A percentile compares a stretch with the other conserved stretches of the same genome.
Conservation (phyloP, 2,888 invertebrate genomes). For the Eupithecia subumbrata region DNA sequence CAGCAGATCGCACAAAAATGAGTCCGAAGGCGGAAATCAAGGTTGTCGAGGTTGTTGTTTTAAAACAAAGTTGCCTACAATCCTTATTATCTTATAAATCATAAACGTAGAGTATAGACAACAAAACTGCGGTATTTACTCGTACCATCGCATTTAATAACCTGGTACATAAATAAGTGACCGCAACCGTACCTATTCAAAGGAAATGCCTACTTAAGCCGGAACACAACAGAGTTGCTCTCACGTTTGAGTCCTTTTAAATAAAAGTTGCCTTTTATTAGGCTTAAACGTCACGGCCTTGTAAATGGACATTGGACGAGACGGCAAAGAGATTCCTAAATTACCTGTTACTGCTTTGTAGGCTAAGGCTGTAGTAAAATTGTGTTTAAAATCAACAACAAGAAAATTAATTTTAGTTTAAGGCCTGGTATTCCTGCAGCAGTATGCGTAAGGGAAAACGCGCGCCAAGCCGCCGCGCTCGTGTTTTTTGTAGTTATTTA, state of each 20-base stretch:
- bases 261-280: constrained; percentile 69
- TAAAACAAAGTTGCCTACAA: too few relatives aligned
- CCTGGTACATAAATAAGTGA: neutral
- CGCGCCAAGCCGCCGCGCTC: too few relatives aligned
- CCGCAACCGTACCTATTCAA: constrained; percentile 32
- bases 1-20: neutral
- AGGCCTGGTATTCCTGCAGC: too few relatives aligned
- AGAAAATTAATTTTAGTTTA: too few relatives aligned
- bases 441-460: too few relatives aligned
- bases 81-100: too few relatives aligned
- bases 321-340: neutral
- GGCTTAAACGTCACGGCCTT: constrained; percentile 59
- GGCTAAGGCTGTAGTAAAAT: too few relatives aligned
- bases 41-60: too few relatives aligned
- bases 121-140: neutral
- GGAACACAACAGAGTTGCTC: constrained; percentile 59
- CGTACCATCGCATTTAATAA: neutral
- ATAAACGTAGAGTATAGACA: neutral
- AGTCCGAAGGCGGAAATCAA: too few relatives aligned
- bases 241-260: constrained; percentile 68
- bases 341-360: neutral
- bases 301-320: constrained; percentile 62
- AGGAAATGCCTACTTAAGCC: constrained; percentile 46
- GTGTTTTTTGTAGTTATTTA: too few relatives aligned
- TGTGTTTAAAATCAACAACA: too few relatives aligned